These are phyloP conservation scores for Pitangus sulphuratus DNA, from an alignment of 2,797 vertebrate species.

Conservation along the genomic window DNA sequence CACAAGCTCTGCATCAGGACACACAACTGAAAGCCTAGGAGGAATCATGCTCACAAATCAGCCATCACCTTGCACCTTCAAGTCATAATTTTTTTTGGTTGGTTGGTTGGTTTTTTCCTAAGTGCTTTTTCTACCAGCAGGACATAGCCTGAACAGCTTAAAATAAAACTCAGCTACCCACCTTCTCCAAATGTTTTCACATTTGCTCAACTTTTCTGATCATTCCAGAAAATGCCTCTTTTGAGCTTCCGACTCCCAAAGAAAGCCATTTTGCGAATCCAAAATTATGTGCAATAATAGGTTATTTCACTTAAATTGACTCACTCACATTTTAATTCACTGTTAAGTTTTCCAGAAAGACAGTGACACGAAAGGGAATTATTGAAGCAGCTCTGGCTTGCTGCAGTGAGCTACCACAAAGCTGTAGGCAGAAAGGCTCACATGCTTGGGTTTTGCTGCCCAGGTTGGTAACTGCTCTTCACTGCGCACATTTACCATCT, in stretches of 20 bases:
- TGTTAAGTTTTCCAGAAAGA: not conserved
- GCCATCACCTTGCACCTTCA: conserved; percentile 36
- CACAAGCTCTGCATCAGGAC: conserved; percentile 77
- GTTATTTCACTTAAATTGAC: not conserved
- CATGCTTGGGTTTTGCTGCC: not conserved
- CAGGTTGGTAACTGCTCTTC: not conserved
- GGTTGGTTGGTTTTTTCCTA: not conserved
- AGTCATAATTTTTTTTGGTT: not conserved
- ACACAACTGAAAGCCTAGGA: conserved; percentile 76
- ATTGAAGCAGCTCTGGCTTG: not conserved
- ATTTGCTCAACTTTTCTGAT: not conserved
- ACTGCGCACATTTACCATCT: not conserved
- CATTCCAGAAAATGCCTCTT: not conserved
- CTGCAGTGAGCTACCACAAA: not conserved
- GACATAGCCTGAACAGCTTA: not conserved
- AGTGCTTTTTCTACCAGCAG: not conserved
- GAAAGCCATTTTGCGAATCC: not conserved
- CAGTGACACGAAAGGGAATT: not conserved
- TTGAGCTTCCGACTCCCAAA: not conserved
- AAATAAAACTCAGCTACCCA: not conserved
- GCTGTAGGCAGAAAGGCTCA: not conserved
- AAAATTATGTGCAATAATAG: not conserved
- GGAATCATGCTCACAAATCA: conserved; percentile 76
- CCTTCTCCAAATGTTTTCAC: not conserved
- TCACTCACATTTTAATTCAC: not conserved